Percentiles rank a stretch among this genome's conserved stretches.
Conservation (phyloP, 2,797 vertebrate genomes). For the Brachymystax lenok region DNA sequence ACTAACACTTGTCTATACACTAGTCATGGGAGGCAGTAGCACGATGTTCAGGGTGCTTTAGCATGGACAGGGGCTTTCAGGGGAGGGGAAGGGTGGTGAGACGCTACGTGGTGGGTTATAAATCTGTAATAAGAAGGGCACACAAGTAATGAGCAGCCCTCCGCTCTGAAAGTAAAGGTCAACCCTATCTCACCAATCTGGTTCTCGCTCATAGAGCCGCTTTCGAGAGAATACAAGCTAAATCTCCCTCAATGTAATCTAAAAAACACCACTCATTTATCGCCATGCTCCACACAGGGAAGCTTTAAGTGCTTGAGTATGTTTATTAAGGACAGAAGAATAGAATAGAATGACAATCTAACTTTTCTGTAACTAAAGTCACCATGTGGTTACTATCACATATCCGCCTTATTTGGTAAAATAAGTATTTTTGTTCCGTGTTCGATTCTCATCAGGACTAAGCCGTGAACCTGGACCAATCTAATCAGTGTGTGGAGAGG, state of each 20-base stretch:
- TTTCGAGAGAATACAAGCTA: conserved; percentile 32
- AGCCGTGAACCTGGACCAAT: conserved; percentile 7
- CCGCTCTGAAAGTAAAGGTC: conserved; percentile 54
- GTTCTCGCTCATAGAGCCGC: conserved; percentile 5
- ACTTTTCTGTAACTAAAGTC: conserved; percentile 38
- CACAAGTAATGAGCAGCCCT: conserved; percentile 40
- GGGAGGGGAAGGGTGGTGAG: conserved; percentile 6
- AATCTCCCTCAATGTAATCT: conserved; percentile 54
- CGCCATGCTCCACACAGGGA: conserved; percentile 50
- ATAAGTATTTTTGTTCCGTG: conserved; percentile 30
- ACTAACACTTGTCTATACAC: conserved; percentile 12
- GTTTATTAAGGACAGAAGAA: conserved; percentile 44
- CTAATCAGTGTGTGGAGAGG: background rate
- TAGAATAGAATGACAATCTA: conserved; percentile 48
- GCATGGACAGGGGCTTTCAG: background rate
- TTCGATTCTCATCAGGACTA: conserved; percentile 7
- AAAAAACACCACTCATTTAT: conserved; percentile 43
- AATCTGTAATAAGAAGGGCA: conserved; percentile 34
- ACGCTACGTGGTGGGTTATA: background rate
- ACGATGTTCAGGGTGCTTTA: background rate
- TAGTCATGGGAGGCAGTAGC: background rate
- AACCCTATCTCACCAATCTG: conserved; percentile 34
- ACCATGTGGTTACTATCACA: conserved; percentile 47
- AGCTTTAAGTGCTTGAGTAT: conserved; percentile 39
- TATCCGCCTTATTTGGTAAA: conserved; percentile 41